Conservation (phyloP, 2,888 invertebrate genomes). For the Julus scandinavius region DNA sequence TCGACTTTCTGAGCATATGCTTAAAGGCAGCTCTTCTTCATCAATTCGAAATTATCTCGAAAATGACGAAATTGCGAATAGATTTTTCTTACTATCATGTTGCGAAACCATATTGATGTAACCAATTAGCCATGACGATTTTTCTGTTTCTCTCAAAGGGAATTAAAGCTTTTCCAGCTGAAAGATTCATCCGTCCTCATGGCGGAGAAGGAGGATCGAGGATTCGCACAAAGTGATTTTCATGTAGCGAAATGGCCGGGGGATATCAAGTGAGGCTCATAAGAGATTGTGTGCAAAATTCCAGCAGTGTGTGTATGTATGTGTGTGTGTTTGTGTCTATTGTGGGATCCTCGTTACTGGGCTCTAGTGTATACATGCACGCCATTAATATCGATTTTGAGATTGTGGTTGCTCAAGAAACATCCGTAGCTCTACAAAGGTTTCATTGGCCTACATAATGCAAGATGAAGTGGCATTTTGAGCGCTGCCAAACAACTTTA, state of each 20-base stretch:
- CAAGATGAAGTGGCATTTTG: neutral
- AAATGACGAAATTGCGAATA: neutral
- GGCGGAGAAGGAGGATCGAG: neutral
- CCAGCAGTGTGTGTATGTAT: neutral
- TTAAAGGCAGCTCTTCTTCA: neutral
- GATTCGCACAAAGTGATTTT: neutral
- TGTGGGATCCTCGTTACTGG: slow-evolving; percentile 18
- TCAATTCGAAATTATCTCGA: neutral
- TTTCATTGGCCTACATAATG: slow-evolving; percentile 10
- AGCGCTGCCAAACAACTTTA: slow-evolving; percentile 1
- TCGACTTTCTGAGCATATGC: no score
- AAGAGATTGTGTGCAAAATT: slow-evolving; percentile 2
- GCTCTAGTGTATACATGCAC: slow-evolving; percentile 1
- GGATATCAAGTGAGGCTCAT: neutral
- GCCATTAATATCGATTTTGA: slow-evolving; percentile 2
- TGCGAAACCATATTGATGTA: neutral
- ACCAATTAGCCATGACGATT: neutral
- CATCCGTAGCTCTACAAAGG: neutral
- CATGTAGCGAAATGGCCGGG: neutral
- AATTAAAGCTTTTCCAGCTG: neutral
- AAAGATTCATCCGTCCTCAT: neutral
- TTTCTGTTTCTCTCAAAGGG: neutral
- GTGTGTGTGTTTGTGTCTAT: neutral
- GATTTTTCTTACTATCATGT: neutral
- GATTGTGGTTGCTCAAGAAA: slow-evolving; percentile 11